These are phyloP conservation scores for Agapornis roseicollis DNA, from an alignment of 2,113 vertebrate species.

Conservation along the genomic window DNA sequence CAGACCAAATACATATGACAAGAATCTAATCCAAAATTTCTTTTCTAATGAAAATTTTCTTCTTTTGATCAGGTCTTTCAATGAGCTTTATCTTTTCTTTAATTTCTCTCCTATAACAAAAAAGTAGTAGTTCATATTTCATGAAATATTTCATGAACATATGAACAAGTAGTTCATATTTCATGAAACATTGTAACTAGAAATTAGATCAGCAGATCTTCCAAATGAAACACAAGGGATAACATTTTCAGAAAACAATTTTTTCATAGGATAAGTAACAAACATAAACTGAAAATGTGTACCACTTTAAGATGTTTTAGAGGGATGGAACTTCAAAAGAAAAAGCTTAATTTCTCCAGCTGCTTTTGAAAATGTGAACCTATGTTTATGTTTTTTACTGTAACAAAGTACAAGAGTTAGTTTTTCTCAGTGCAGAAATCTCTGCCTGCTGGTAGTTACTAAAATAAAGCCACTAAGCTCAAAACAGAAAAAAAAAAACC, in stretches of 20 bases:
- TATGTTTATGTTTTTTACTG: not conserved
- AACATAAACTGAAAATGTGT: not conserved
- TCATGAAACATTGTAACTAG: not conserved
- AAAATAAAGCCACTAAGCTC: not conserved
- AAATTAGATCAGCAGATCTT: not conserved
- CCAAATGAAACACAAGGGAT: not conserved
- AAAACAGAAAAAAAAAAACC: not conserved
- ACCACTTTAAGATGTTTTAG: not conserved
- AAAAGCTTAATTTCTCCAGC: not conserved
- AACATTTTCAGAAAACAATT: not conserved
- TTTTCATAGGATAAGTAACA: not conserved
- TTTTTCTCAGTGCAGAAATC: not conserved
- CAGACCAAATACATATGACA: not conserved
- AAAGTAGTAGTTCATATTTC: not conserved
- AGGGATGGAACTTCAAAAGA: not conserved
- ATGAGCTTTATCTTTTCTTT: not conserved
- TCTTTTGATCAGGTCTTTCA: not conserved
- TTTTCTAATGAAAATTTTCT: not conserved
- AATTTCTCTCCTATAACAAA: not conserved
- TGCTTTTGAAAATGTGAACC: not conserved
- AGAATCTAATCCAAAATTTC: not conserved
- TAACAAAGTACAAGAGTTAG: not conserved
- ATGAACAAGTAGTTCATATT: not conserved
- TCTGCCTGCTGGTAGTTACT: not conserved
- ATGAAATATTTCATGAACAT: not conserved